Conservation (phyloP, 2,113 vertebrate species). For the Larimichthys crocea region DNA sequence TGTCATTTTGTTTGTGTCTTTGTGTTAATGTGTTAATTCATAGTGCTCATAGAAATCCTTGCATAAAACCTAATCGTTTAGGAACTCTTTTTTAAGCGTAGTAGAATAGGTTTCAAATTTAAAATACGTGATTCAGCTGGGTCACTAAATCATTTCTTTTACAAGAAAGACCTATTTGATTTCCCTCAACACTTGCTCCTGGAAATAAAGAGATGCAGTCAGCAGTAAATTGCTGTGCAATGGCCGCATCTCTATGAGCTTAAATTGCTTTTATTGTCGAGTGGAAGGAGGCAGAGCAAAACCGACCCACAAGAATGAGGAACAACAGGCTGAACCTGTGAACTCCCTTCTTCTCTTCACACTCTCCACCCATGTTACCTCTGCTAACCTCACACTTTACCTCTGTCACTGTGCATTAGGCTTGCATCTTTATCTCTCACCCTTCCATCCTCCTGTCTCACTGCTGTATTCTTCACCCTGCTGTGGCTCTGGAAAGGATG, state of each 20-base stretch:
- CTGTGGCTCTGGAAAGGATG: not conserved
- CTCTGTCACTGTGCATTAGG: not conserved
- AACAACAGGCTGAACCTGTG: constrained; percentile 41
- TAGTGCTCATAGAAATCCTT: not conserved
- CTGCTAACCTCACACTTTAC: not conserved
- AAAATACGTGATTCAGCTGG: constrained; percentile 15
- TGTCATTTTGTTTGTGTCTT: constrained; percentile 21
- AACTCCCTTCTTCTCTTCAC: constrained; percentile 18
- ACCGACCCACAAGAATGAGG: constrained; percentile 44
- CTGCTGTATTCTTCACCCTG: not conserved
- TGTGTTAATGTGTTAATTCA: not conserved
- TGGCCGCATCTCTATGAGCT: constrained; percentile 8
- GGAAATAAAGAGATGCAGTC: constrained; percentile 32
- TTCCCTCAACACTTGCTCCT: constrained; percentile 24
- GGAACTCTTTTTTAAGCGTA: constrained; percentile 2
- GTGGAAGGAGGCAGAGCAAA: constrained; percentile 34
- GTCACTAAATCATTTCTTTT: constrained; percentile 35
- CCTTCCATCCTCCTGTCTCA: not conserved
- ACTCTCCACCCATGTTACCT: not conserved
- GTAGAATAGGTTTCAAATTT: constrained; percentile 13
- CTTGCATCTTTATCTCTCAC: not conserved
- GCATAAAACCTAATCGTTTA: not conserved
- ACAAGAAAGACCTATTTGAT: constrained; percentile 31
- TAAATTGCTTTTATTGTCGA: constrained; percentile 42
- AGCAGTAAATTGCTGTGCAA: constrained; percentile 35